phyloP scores from a whole-genome alignment of 1,140 invertebrate genomes.

The Aricia agestis region DNA sequence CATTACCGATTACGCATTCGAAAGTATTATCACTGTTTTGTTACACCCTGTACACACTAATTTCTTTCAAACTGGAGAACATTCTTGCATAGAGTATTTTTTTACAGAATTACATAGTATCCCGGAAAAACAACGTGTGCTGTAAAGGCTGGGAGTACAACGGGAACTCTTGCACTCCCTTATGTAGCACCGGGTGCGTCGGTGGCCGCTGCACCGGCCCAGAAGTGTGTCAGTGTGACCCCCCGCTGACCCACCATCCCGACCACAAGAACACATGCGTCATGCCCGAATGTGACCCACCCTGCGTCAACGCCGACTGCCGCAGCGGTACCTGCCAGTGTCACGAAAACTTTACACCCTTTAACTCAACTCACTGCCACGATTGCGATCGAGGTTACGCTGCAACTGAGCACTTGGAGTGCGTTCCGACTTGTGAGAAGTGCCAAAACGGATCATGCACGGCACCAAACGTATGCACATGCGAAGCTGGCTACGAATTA shows the following conservation, averaged over 20 bases:
- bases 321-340: conserved; percentile 73
- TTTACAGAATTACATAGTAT: conserved; percentile 41
- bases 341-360: conserved; percentile 41
- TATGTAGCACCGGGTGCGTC: conserved; percentile 76
- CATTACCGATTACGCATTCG: too few relatives aligned
- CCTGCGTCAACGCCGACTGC: conserved; percentile 72
- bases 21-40: neutral
- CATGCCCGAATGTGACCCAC: conserved; percentile 60
- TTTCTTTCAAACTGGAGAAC: neutral
- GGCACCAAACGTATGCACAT: conserved; percentile 34
- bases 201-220: conserved; percentile 76
- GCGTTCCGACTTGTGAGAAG: conserved; percentile 59
- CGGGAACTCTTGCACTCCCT: conserved; percentile 57
- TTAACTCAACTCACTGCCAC: conserved; percentile 47
- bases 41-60: neutral
- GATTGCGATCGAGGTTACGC: conserved; percentile 41
- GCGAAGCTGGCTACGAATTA: conserved; percentile 34
- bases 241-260: conserved; percentile 36
- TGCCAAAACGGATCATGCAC: conserved; percentile 47
- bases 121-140: conserved; percentile 42
- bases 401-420: conserved; percentile 40
- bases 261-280: conserved; percentile 54
- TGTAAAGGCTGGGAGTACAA: conserved; percentile 50
- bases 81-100: neutral
- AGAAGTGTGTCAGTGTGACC: conserved; percentile 74